Percentiles rank a stretch among this genome's conserved stretches.
Evolutionary conservation across 2,888 invertebrate genomes (phyloP).

Genomic region (Acrobasis suavella): DNA sequence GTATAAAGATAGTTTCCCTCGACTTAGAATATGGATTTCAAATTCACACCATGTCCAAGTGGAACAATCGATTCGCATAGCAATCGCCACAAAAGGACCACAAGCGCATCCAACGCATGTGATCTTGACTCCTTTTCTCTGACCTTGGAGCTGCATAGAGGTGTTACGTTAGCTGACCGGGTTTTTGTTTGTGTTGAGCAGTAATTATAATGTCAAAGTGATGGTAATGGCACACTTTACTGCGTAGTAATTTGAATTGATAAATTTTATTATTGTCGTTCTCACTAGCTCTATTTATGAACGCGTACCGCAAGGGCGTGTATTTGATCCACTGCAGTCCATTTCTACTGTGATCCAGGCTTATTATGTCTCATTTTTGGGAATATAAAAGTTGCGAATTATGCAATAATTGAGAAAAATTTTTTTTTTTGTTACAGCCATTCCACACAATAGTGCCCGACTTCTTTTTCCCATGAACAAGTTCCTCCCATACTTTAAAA

Average conservation of each 20-base stretch:
- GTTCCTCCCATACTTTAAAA: no score
- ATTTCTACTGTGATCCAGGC: neutral
- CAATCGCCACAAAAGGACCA: constrained; percentile 20
- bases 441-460: no score
- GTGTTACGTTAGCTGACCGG: constrained; percentile 15
- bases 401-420: no score
- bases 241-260: constrained; percentile 2
- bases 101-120: constrained; percentile 25
- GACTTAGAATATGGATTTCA: constrained; percentile 14
- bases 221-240: constrained; percentile 15
- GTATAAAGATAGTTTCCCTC: neutral
- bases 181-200: constrained; percentile 14
- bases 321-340: neutral
- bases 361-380: no score
- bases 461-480: no score
- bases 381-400: no score
- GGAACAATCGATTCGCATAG: constrained; percentile 19
- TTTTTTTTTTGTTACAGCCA: no score
- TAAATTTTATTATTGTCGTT: neutral
- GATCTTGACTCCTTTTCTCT: constrained; percentile 29
- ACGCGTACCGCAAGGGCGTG: neutral
- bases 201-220: constrained; percentile 23
- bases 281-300: neutral
- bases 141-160: constrained; percentile 20
- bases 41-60: constrained; percentile 23